These are phyloP conservation scores for Zaprionus bogoriensis DNA, from an alignment of 2,888 invertebrate genomes.

Conservation along the genomic window DNA sequence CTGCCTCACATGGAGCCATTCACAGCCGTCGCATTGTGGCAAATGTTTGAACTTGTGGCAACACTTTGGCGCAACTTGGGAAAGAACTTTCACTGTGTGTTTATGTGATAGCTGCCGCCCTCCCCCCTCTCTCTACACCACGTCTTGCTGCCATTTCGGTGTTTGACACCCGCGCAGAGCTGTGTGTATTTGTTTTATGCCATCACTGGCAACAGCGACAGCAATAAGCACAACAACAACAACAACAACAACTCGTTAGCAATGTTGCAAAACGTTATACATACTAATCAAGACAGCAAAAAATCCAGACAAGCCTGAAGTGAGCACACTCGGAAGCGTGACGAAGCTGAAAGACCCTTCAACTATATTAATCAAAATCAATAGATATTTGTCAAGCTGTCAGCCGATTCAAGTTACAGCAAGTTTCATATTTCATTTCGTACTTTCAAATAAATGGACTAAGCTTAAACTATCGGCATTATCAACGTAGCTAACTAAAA, in stretches of 20 bases:
- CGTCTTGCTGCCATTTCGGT: slow-evolving; percentile 21
- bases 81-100: slow-evolving; percentile 22
- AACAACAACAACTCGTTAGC: slow-evolving; percentile 21
- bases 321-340: neutral
- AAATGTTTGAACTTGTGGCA: slow-evolving; percentile 34
- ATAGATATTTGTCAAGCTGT: neutral
- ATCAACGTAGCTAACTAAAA: too few relatives aligned
- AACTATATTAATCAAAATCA: neutral
- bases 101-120: slow-evolving; percentile 6
- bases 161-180: neutral
- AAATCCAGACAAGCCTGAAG: neutral
- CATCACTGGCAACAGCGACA: slow-evolving; percentile 7
- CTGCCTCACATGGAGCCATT: slow-evolving; percentile 19
- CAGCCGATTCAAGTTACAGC: neutral
- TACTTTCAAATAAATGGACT: neutral
- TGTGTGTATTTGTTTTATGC: slow-evolving; percentile 38
- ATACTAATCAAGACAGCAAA: slow-evolving; percentile 33
- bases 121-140: neutral
- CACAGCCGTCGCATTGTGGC: slow-evolving; percentile 30
- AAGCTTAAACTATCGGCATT: too few relatives aligned
- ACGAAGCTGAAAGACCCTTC: slow-evolving; percentile 17
- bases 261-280: slow-evolving; percentile 19
- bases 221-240: neutral
- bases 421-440: too few relatives aligned
- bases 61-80: slow-evolving; percentile 35